Conservation (phyloP, 1,140 invertebrate genomes). For the Homalodisca vitripennis region DNA sequence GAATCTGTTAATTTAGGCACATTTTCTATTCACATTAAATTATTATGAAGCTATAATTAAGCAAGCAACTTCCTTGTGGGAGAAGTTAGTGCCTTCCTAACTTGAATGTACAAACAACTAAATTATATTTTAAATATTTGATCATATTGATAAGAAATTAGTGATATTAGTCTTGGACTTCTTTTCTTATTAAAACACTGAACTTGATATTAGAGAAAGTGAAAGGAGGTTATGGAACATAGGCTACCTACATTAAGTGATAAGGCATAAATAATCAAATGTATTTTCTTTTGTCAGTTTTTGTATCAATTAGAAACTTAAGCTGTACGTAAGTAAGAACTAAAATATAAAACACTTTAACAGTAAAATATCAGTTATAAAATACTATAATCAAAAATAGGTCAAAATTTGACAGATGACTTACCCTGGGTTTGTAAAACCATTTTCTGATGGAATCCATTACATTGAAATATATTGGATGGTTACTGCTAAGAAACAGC, state of each 20-base stretch:
- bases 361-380: not conserved
- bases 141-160: too few relatives aligned
- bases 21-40: too few relatives aligned
- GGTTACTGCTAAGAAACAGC: constrained; percentile 36
- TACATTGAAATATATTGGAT: constrained; percentile 37
- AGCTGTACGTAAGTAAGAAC: constrained; percentile 14
- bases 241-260: not conserved
- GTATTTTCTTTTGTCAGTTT: not conserved
- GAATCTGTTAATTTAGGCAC: too few relatives aligned
- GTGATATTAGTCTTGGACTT: too few relatives aligned
- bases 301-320: constrained; percentile 3
- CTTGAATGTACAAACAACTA: too few relatives aligned
- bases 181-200: too few relatives aligned
- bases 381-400: not conserved
- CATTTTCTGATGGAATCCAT: constrained; percentile 91
- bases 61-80: too few relatives aligned
- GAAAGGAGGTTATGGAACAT: not conserved
- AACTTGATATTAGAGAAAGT: not conserved
- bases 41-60: too few relatives aligned
- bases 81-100: too few relatives aligned
- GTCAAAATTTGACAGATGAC: constrained; percentile 42
- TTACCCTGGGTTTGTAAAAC: constrained; percentile 89
- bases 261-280: not conserved
- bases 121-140: too few relatives aligned
- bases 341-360: not conserved